phyloP scores from a whole-genome alignment of 2,888 invertebrate genomes.

The Orchestes rusci region DNA sequence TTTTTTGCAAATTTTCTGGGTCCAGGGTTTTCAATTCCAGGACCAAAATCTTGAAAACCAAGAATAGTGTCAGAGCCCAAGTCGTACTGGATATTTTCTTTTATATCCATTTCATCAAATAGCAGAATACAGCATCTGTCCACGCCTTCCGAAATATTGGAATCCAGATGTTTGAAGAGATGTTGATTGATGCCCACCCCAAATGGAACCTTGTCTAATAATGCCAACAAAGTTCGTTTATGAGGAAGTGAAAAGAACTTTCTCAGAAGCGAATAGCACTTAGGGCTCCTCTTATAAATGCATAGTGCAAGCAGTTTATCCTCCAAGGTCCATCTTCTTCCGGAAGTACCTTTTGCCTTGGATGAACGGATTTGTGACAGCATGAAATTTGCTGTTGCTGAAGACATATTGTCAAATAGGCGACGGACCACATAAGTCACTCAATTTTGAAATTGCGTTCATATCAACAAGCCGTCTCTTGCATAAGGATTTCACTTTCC shows the following conservation, averaged over 20 bases:
- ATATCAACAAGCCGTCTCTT: too few relatives aligned
- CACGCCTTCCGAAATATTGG: conserved; percentile 12
- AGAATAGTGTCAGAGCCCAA: conserved; percentile 13
- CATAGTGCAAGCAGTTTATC: conserved; percentile 7
- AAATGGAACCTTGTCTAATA: too few relatives aligned
- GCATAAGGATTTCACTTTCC: too few relatives aligned
- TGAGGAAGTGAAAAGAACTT: conserved; percentile 22
- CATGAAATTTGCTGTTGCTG: too few relatives aligned
- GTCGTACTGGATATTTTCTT: conserved; percentile 22
- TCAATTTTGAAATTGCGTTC: too few relatives aligned
- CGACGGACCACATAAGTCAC: too few relatives aligned
- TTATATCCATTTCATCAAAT: conserved; percentile 26
- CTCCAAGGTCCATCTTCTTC: too few relatives aligned
- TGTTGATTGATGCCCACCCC: too few relatives aligned
- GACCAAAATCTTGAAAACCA: conserved; percentile 22
- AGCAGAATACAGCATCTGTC: conserved; percentile 14
- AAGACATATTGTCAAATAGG: too few relatives aligned
- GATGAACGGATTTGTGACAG: too few relatives aligned
- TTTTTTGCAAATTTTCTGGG: conserved; percentile 13
- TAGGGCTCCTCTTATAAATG: conserved; percentile 6
- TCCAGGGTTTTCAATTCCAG: background rate
- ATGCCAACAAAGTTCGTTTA: conserved; percentile 16
- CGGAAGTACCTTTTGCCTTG: too few relatives aligned
- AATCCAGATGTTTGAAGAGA: conserved; percentile 17
- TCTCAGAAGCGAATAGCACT: conserved; percentile 14